Evolutionary conservation across 1,140 invertebrate genomes (phyloP).

Genomic region (Zaprionus camerounensis): DNA sequence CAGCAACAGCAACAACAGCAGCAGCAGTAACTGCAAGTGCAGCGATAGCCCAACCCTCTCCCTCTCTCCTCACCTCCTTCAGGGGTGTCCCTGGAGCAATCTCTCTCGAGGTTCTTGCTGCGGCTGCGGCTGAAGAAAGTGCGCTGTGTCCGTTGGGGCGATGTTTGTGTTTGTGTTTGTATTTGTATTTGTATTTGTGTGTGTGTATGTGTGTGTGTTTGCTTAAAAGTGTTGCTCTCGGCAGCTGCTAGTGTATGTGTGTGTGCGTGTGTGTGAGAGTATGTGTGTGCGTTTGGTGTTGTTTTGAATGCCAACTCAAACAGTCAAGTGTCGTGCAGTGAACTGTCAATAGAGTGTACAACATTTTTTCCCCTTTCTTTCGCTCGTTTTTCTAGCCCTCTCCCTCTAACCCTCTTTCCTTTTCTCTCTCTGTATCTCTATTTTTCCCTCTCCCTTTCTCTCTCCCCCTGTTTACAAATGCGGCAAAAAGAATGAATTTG

Average conservation of each 20-base stretch:
- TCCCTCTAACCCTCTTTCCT: background rate
- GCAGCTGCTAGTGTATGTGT: constrained; percentile 25
- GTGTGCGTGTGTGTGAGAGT: constrained; percentile 32
- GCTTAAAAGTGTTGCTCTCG: constrained; percentile 43
- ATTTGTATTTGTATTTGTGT: background rate
- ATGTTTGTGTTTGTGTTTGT: constrained; percentile 41
- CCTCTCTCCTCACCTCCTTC: background rate
- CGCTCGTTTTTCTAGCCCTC: constrained; percentile 3
- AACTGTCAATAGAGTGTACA: constrained; percentile 82
- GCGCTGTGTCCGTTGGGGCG: constrained; percentile 23
- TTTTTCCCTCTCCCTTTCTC: background rate
- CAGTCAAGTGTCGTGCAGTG: constrained; percentile 82
- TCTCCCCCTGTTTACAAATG: constrained; percentile 41
- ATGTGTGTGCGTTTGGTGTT: constrained; percentile 46
- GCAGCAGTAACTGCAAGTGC: constrained; percentile 9
- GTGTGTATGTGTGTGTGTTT: constrained; percentile 32
- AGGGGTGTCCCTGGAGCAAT: constrained; percentile 5
- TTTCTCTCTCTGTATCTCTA: background rate
- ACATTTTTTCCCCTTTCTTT: constrained; percentile 49
- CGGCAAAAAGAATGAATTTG: constrained; percentile 61
- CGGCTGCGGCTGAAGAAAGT: constrained; percentile 39
- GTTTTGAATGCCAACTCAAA: constrained; percentile 82
- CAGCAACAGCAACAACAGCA: constrained; percentile 18
- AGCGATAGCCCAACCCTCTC: constrained; percentile 4
- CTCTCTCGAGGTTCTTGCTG: constrained; percentile 17